Base-by-base conservation (phyloP, 2,797 vertebrate genomes). In the Antennarius maculatus region DNA sequence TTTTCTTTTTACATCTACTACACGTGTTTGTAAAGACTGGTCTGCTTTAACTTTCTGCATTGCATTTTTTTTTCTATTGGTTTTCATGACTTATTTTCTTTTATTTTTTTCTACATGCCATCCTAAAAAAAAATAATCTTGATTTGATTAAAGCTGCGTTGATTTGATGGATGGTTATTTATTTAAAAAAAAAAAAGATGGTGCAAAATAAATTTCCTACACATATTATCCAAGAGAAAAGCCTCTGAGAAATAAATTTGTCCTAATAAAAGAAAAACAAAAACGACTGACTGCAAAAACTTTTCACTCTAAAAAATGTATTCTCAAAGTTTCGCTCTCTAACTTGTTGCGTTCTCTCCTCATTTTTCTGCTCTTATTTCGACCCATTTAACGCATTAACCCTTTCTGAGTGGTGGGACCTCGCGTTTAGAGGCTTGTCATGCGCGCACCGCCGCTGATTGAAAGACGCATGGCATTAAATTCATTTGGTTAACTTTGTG, bases 401-500 rank as follows among this genome's bases (percentile, higher is more conserved):
- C 80, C 87, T 56, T 80, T 67, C 81, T 46, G 69, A 39, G 80
- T 82, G 49, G 45, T 66, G 67, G 67, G 87, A 82, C 87, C 84
- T 42, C 56, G 86, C 86, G 76, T 86, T 88, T 70, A 69, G 81
- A 87, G 82, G 69, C 91, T 90, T 89, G 90, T 93, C 91, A 89
- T 92, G 92, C 94, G 94, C 80, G 83, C 80, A 94, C 91, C 89
- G 93, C 85, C 85, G 91, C 89, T 91, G 96, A 95, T 93, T 95
- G 92, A 90, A 92, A 88, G 81, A 90, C 94, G 92, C 92, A 82
- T 91, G 92, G 92, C 90, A 95, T 96, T 95, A 94, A 96, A 96
- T 96, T 95, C 94, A 97, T 97, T 95, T 95, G 93, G 96, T 98
- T 97, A 98, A 98, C 97, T 98, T 93, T 95, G 95, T 94, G 95